phyloP scores from a whole-genome alignment of 2,113 vertebrate genomes.

The Gnathonemus echidnorhynchus region DNA sequence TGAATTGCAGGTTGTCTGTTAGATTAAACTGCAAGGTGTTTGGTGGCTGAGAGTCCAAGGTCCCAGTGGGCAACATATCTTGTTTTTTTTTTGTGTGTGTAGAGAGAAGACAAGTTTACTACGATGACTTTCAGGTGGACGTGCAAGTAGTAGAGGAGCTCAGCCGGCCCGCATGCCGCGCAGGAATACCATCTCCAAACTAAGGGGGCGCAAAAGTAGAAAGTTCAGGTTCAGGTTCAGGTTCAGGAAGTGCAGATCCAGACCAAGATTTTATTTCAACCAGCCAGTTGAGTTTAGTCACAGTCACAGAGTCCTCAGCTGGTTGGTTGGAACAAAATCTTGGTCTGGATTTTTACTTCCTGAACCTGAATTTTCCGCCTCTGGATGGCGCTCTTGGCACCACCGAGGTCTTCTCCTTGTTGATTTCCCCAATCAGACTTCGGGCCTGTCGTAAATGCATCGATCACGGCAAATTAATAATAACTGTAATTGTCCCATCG shows the following conservation, averaged over 20 bases:
- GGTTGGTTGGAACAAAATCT: neutral
- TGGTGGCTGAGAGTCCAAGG: conserved; percentile 23
- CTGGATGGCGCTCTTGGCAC: neutral
- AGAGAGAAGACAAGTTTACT: conserved; percentile 14
- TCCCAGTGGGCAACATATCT: conserved; percentile 18
- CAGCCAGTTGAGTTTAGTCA: too few species aligned
- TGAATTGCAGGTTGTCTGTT: neutral
- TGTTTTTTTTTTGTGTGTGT: conserved; percentile 29
- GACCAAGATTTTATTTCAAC: too few species aligned
- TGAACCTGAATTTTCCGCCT: neutral
- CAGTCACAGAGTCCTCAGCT: neutral
- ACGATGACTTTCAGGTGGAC: conserved; percentile 24
- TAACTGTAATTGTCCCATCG: neutral
- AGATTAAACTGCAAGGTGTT: neutral
- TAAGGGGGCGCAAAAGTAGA: neutral
- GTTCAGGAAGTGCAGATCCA: neutral
- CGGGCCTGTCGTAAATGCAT: neutral
- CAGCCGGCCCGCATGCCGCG: neutral
- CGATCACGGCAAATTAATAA: neutral
- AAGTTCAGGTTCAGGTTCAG: neutral
- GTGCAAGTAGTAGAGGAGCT: neutral
- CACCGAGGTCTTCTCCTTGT: neutral
- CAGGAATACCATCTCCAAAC: neutral
- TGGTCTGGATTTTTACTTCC: neutral
- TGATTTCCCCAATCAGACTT: too few species aligned